Conservation (phyloP, 2,113 vertebrate genomes). For the Eublepharis macularius region DNA sequence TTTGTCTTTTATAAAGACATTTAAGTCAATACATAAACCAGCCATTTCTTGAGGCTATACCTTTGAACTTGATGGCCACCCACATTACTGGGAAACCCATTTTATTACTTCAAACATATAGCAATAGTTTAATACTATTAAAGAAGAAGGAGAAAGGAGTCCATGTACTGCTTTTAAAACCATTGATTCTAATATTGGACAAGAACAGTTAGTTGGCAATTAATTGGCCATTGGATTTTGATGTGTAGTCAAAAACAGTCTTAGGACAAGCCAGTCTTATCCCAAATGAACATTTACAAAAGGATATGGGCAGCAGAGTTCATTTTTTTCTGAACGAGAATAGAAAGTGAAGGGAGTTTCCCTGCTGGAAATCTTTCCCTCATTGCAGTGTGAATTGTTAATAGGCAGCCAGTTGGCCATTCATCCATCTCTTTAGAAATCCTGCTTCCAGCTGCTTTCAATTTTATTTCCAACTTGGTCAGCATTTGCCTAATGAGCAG, state of each 20-base stretch:
- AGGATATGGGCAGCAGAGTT: background rate
- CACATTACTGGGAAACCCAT: fast-evolving
- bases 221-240: background rate
- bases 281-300: fast-evolving
- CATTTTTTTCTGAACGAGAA: background rate
- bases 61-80: background rate
- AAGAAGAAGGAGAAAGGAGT: background rate
- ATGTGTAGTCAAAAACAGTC: fast-evolving
- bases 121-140: fast-evolving
- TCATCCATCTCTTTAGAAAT: background rate
- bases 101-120: background rate
- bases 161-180: background rate
- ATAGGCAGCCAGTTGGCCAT: conserved; percentile 34
- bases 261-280: background rate
- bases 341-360: conserved; percentile 43
- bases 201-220: background rate
- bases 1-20: background rate
- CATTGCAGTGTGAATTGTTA: conserved; percentile 29
- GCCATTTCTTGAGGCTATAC: fast-evolving
- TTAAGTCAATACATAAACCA: background rate
- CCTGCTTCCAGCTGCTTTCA: conserved; percentile 22
- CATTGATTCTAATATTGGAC: background rate
- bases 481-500: conserved; percentile 32
- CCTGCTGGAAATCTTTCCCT: conserved; percentile 19
- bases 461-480: conserved; percentile 39